Conservation (phyloP, 2,113 vertebrate species). For the Corythoichthys intestinalis region DNA sequence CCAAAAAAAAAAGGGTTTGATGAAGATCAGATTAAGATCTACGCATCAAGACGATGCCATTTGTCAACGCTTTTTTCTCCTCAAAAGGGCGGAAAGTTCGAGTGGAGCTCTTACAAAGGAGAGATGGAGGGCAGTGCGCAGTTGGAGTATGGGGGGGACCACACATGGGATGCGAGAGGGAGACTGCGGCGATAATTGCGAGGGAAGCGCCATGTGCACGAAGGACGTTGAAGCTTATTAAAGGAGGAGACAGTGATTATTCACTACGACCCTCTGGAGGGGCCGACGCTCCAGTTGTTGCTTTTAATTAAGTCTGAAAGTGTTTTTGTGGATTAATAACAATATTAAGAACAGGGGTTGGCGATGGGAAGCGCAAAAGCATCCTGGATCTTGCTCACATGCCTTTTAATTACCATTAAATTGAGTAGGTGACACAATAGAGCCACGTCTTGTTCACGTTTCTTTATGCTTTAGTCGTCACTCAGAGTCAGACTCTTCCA, state of each 20-base stretch:
- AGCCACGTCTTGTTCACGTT: slow-evolving; percentile 33
- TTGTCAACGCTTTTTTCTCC: neutral
- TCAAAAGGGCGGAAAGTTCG: neutral
- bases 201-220: slow-evolving; percentile 66
- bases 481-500: neutral
- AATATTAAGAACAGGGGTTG: slow-evolving; percentile 70
- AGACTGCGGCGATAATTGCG: slow-evolving; percentile 63
- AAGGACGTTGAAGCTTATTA: slow-evolving; percentile 72
- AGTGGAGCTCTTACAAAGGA: slow-evolving; percentile 43
- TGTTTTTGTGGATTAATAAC: slow-evolving; percentile 75
- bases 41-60: neutral
- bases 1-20: too few species aligned
- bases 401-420: slow-evolving; percentile 70
- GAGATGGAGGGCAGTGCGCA: slow-evolving; percentile 66
- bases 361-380: slow-evolving; percentile 60
- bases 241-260: slow-evolving; percentile 76
- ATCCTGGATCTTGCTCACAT: slow-evolving; percentile 63
- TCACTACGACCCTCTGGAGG: slow-evolving; percentile 71
- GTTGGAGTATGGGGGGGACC: slow-evolving; percentile 33
- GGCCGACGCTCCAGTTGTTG: slow-evolving; percentile 69
- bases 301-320: slow-evolving; percentile 76
- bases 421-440: slow-evolving; percentile 51
- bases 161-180: slow-evolving; percentile 32
- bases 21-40: neutral
- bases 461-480: slow-evolving; percentile 3